Base-by-base conservation (phyloP, 2,888 invertebrate genomes). In the Drosophila nigricruria region DNA sequence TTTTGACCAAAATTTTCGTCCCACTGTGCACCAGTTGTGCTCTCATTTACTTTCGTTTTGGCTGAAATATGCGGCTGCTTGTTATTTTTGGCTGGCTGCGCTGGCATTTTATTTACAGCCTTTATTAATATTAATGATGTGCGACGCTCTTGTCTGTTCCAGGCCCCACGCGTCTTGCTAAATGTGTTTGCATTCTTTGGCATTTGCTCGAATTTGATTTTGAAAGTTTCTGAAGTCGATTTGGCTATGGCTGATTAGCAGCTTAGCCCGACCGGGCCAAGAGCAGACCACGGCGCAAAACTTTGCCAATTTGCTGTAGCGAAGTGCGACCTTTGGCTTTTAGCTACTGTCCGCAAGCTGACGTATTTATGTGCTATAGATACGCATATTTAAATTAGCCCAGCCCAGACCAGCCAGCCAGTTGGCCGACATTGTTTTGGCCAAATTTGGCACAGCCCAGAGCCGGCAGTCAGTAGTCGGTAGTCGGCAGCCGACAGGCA, bases 101-200 rank as follows among this genome's bases (percentile, higher is more conserved):
- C 61, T 79, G 70, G 40, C 77, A 69, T 65, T 81, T 81, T 82
- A 87, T 84, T 70, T 82, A 65, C 70, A 80, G 78, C 57, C 74
- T 86, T 86, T 82, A 88, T 86, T 84, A 86, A 87, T 88, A 88
- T 87, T 88, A 87, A 86, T 86, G 86, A 82, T 84, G 73, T 76
- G 77, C 75, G 72, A 67, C 59, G 79, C 75, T 72, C 38, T 74
- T 66, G 50, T 61, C 34, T 53, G 62, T 47, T 45, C 53, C 49
- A 50, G 49, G 49, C 45, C 59, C 27, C 53, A 57, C 70, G 73
- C 70, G 64, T 62, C 47, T 65, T 75, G 70, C 54, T 65, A 82
- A 81, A 77, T 87, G 70, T 76, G 61, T 70, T 59, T 59, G 68
- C 70, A 69, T 57, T 68, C 66, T 47, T 49, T 30, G 53, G 32